These are phyloP conservation scores for Hepsetus odoe DNA, from an alignment of 2,113 vertebrate genomes.

Conservation along the genomic window DNA sequence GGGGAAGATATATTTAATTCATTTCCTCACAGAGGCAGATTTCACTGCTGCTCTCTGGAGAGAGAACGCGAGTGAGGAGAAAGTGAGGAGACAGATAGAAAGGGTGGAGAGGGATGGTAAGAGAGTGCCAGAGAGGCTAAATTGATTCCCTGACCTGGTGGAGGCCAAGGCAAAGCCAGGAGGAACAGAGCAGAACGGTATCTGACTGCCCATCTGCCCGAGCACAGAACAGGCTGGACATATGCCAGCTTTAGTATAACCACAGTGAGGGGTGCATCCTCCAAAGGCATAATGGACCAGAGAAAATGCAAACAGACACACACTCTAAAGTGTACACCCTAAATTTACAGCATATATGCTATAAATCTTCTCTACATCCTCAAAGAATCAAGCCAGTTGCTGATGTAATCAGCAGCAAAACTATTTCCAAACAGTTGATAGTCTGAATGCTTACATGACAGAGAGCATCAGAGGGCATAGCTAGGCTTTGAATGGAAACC, in stretches of 20 bases:
- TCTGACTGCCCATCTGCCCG: constrained; percentile 15
- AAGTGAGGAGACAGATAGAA: neutral
- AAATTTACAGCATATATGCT: too few species aligned
- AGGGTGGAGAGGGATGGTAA: neutral
- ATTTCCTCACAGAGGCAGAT: constrained; percentile 22
- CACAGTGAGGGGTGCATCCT: neutral
- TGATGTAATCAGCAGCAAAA: neutral
- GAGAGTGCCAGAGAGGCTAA: neutral
- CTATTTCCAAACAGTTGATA: neutral
- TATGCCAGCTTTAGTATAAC: neutral
- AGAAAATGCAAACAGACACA: too few species aligned
- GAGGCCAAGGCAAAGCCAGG: constrained; percentile 4
- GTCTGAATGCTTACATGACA: constrained; percentile 2
- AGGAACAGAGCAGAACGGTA: constrained; percentile 3
- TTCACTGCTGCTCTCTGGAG: constrained; percentile 17
- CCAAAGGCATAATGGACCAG: neutral
- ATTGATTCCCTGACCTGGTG: constrained; percentile 31
- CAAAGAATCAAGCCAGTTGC: neutral
- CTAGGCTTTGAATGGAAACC: constrained; percentile 26
- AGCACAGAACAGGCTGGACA: constrained; percentile 19
- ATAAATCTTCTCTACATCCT: neutral
- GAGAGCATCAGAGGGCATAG: constrained; percentile 15
- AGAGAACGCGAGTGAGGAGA: constrained; percentile 2
- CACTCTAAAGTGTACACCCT: too few species aligned
- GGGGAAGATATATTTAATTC: constrained; percentile 39